These are phyloP conservation scores for Cosmia pyralina DNA, from an alignment of 2,888 invertebrate genomes.

Conservation along the genomic window DNA sequence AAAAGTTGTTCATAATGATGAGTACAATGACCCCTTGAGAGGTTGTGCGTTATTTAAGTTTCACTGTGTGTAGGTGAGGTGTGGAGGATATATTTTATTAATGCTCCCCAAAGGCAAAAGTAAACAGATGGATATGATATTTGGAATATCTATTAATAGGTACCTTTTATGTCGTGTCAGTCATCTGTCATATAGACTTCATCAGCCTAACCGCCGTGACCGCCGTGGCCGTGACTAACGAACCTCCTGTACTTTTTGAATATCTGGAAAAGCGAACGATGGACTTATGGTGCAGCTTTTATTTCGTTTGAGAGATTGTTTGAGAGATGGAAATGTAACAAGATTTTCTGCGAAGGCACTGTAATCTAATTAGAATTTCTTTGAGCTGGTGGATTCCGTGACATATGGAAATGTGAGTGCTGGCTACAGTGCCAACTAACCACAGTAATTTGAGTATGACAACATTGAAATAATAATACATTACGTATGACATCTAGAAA, in stretches of 20 bases:
- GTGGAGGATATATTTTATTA: neutral
- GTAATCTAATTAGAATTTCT: neutral
- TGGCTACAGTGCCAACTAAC: conserved; percentile 12
- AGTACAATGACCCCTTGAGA: no score
- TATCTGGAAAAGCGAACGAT: neutral
- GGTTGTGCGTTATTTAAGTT: no score
- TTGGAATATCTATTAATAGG: neutral
- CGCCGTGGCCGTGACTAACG: neutral
- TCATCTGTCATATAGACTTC: neutral
- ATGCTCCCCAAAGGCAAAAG: neutral
- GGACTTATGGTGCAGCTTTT: neutral
- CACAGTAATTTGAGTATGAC: conserved; percentile 19
- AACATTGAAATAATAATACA: conserved; percentile 16
- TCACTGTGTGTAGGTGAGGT: neutral
- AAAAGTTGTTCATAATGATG: no score
- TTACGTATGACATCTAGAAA: conserved; percentile 1
- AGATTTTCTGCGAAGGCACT: neutral
- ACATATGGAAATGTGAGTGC: neutral
- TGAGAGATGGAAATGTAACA: neutral
- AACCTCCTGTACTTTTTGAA: neutral
- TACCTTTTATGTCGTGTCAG: neutral
- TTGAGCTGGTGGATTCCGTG: conserved; percentile 1
- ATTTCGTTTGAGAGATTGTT: neutral
- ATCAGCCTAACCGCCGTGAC: neutral
- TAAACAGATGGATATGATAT: neutral